Evolutionary conservation across 2,888 invertebrate species (phyloP), one percentile per base, ranked within the genome.

Genomic region (Lymantria monacha): DNA sequence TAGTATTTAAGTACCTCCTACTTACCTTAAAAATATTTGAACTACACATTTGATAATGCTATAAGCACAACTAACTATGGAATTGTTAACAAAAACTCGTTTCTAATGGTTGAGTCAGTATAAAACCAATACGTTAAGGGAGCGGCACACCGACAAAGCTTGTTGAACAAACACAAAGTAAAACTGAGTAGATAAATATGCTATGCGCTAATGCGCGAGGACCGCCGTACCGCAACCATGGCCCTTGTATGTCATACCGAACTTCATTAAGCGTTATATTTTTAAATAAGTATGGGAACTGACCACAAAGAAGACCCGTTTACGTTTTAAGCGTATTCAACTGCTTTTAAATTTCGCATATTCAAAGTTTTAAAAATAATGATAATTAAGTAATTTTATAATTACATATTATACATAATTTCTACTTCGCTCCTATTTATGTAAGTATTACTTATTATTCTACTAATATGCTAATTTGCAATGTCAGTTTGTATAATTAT

Each of bases 131-230:
- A 79, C 79, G 82, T 83, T 77, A 76, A 64, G 61, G 71, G 62
- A 70, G 74, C 66, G 74, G 72, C 69, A 60, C 63, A 69, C 75
- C 74, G 72, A 79, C 78, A 81, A 81, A 85, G 81, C 76, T 72
- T 73, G 66, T 74, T 76, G 73, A 70, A 69, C 79, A 83, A 85
- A 83, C 73, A 82, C 72, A 73, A 79, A 80, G 80, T 75, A 76
- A 78, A 78, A 72, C 69, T 74, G 71, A 75, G 79, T 73, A 83
- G 87, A 85, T 79, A 83, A 87, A 86, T 79, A 82, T 79, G 66
- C 74, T 74, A 79, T 75, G 72, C 77, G 82, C 76, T 86, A 86
- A 87, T 86, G 79, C 79, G 79, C 54, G 72, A 70, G 74, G 74
- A 78, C 74, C 74, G 70, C 65, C 66, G 65, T 55, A 62, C 59